Percentiles rank a stretch among this genome's conserved stretches.
Conservation (phyloP, 2,797 vertebrate species). For the Craterocephalus amniculus region DNA sequence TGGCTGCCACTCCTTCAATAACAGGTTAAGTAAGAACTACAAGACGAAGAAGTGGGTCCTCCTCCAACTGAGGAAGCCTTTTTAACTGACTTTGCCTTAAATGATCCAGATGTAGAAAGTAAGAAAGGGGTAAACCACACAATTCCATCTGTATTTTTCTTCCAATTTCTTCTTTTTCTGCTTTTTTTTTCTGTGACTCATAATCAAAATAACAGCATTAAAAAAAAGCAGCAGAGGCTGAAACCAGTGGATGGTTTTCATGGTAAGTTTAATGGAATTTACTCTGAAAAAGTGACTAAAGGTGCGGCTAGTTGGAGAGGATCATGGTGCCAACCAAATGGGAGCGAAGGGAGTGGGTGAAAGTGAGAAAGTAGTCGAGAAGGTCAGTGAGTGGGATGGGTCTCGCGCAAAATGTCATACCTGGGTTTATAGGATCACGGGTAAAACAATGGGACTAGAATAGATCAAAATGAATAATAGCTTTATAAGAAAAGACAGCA, state of each 20-base stretch:
- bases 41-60: conserved; percentile 14
- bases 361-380: conserved; percentile 40
- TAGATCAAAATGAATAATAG: conserved; percentile 1
- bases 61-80: conserved; percentile 12
- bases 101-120: conserved; percentile 22
- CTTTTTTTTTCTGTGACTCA: conserved; percentile 50
- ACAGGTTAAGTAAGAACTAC: conserved; percentile 58
- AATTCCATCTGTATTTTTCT: conserved; percentile 4
- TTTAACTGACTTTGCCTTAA: conserved; percentile 10
- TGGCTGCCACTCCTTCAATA: conserved; percentile 66
- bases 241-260: background rate
- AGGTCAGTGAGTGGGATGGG: conserved; percentile 23
- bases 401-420: conserved; percentile 4
- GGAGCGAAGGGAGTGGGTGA: conserved; percentile 10
- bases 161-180: background rate
- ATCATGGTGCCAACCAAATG: conserved; percentile 28
- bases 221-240: conserved; percentile 27
- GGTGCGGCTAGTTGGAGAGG: conserved; percentile 14
- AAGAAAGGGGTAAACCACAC: conserved; percentile 30
- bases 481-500: background rate
- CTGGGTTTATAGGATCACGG: background rate
- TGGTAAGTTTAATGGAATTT: conserved; percentile 2
- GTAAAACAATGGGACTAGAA: background rate
- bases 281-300: conserved; percentile 11
- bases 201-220: conserved; percentile 6